These are phyloP conservation scores for Promerops cafer DNA, from an alignment of 2,113 vertebrate genomes.

Conservation along the genomic window DNA sequence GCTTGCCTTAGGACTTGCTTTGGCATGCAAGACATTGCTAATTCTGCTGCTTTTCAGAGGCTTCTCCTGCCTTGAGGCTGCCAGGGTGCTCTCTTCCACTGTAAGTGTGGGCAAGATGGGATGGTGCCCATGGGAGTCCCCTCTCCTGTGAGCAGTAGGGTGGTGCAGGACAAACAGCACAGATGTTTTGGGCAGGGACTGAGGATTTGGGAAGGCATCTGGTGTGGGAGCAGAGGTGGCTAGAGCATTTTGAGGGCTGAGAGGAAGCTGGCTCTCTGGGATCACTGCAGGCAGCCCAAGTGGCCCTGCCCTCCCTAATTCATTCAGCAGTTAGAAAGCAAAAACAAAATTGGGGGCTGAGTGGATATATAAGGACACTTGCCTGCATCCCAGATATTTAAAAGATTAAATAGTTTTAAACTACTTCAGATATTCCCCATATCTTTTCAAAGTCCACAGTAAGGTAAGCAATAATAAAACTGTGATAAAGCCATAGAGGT, in stretches of 20 bases:
- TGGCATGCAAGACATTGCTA: background rate
- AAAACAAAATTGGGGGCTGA: background rate
- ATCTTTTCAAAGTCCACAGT: background rate
- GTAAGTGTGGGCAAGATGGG: accelerated
- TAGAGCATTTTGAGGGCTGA: background rate
- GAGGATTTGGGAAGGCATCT: background rate
- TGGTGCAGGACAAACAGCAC: background rate
- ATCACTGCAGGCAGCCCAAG: background rate
- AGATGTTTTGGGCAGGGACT: background rate
- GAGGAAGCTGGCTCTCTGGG: background rate
- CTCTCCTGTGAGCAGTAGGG: background rate
- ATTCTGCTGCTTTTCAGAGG: background rate
- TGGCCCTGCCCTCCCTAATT: background rate
- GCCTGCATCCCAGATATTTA: background rate
- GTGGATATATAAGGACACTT: background rate
- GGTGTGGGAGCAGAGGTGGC: background rate
- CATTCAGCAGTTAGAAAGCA: background rate
- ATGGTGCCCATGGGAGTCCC: background rate
- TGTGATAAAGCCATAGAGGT: constrained; percentile 10
- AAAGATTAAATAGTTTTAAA: background rate
- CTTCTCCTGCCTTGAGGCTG: background rate
- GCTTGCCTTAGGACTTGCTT: background rate
- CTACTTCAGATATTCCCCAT: background rate
- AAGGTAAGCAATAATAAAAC: constrained; percentile 41
- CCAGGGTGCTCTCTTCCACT: background rate